phyloP scores from a whole-genome alignment of 2,888 invertebrate species.

The Sialis lutaria region DNA sequence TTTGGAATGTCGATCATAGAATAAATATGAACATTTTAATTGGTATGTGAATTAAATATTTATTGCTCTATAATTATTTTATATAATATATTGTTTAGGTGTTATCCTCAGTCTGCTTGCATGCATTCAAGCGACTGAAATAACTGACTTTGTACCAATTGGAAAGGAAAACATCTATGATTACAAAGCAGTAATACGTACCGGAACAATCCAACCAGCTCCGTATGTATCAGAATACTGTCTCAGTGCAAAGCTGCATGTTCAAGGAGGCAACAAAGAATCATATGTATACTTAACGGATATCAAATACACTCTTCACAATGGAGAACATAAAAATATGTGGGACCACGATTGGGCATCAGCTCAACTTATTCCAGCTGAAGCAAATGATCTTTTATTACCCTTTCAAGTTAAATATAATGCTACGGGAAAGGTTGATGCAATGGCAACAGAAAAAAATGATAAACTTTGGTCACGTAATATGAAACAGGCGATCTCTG shows the following conservation, averaged over 20 bases:
- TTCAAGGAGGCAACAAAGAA: constrained; percentile 16
- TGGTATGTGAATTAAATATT: too few species aligned
- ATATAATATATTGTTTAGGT: neutral
- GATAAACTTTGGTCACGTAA: constrained; percentile 23
- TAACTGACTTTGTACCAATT: constrained; percentile 21
- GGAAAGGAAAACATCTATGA: constrained; percentile 28
- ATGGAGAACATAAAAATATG: constrained; percentile 13
- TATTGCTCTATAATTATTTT: too few species aligned
- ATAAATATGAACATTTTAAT: too few species aligned
- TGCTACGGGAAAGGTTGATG: constrained; percentile 16
- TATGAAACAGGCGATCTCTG: constrained; percentile 24
- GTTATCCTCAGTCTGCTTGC: neutral
- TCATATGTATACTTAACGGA: constrained; percentile 17
- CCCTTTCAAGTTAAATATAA: constrained; percentile 15
- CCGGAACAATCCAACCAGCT: constrained; percentile 20
- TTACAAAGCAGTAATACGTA: constrained; percentile 22
- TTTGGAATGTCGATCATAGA: too few species aligned
- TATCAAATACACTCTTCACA: constrained; percentile 19
- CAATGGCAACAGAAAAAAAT: constrained; percentile 16
- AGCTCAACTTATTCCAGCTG: constrained; percentile 10
- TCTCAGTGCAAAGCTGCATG: constrained; percentile 20
- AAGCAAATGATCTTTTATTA: constrained; percentile 12
- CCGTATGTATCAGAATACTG: constrained; percentile 20
- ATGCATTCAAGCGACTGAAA: neutral
- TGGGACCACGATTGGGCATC: neutral